Percentiles rank a stretch among this genome's conserved stretches.
phyloP scores from a whole-genome alignment of 2,113 vertebrate genomes.

The Bos indicus region DNA sequence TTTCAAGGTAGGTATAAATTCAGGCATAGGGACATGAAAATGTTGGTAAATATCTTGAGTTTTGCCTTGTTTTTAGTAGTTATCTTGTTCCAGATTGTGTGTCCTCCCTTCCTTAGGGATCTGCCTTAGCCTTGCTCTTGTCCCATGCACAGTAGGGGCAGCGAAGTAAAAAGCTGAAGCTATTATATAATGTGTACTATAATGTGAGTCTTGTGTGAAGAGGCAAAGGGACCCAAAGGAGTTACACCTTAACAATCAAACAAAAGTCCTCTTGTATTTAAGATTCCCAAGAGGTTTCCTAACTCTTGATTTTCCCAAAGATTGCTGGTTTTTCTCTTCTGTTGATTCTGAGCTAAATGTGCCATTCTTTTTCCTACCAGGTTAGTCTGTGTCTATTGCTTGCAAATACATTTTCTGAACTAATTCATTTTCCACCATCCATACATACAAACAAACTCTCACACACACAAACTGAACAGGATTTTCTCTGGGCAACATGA shows the following conservation, averaged over 20 bases:
- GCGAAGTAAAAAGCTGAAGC: not conserved
- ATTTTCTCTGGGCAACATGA: not conserved
- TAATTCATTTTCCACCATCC: not conserved
- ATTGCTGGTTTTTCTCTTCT: not conserved
- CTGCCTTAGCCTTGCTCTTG: not conserved
- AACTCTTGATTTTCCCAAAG: not conserved
- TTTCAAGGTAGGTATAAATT: not conserved
- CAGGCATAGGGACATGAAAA: not conserved
- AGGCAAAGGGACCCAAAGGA: not conserved
- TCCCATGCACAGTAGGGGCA: not conserved
- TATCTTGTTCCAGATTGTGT: not conserved
- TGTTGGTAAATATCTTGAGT: not conserved
- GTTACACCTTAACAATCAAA: not conserved
- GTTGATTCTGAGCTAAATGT: not conserved
- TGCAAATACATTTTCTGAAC: not conserved
- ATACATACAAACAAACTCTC: not conserved
- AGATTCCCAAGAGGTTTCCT: not conserved
- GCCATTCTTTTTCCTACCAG: not conserved
- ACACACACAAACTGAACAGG: not conserved
- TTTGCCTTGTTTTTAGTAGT: not conserved
- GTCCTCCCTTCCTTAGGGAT: not conserved
- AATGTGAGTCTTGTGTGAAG: not conserved
- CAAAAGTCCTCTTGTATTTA: not conserved
- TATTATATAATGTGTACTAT: no score
- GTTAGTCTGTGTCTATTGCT: not conserved